Evolutionary conservation across 2,797 vertebrate species (phyloP).

Genomic region (Ficedula albicollis): DNA sequence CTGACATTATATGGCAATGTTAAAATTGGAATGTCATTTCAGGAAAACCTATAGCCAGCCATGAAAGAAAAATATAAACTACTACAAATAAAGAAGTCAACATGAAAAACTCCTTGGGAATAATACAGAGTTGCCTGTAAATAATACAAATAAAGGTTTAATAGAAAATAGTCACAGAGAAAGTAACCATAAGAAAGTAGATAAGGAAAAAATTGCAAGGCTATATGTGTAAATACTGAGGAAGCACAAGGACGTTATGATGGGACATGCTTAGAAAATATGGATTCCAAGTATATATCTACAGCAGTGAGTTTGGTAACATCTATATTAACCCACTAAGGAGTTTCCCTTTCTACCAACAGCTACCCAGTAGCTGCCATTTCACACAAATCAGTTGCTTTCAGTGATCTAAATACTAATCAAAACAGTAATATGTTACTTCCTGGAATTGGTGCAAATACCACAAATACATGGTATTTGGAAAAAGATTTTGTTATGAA

Average conservation of each 20-base stretch:
- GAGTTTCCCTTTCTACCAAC: neutral
- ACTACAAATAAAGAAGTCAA: slow-evolving; percentile 35
- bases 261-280: neutral
- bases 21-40: slow-evolving; percentile 43
- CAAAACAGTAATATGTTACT: neutral
- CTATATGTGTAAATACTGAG: neutral
- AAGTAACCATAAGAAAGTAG: neutral
- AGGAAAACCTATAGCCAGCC: neutral
- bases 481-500: neutral
- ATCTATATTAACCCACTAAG: neutral
- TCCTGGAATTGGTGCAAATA: neutral
- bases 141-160: neutral
- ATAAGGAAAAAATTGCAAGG: neutral
- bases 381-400: neutral
- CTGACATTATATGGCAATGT: neutral
- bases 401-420: neutral
- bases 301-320: neutral
- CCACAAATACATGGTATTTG: neutral
- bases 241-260: neutral
- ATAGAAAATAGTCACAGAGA: neutral
- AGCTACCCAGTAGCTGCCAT: neutral
- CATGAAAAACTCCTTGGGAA: neutral
- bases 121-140: neutral
- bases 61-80: slow-evolving; percentile 8
- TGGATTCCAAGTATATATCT: neutral